Evolutionary conservation across 1,140 invertebrate genomes (phyloP).

Genomic region (Aphelenchoides avenae): DNA sequence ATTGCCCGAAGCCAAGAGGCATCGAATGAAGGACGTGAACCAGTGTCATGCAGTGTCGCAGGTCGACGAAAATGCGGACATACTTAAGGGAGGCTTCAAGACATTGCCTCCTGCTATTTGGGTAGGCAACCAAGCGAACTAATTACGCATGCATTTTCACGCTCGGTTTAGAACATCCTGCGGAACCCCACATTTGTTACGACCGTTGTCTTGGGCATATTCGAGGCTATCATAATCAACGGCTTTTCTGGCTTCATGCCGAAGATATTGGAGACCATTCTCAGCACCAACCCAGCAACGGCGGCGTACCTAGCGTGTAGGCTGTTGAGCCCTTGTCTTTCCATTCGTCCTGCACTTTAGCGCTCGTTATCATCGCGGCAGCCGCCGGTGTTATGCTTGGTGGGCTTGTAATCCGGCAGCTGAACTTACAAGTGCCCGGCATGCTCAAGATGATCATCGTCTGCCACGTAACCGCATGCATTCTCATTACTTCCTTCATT

Average conservation of each 20-base stretch:
- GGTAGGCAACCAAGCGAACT: slow-evolving; percentile 22
- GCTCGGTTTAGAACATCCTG: slow-evolving; percentile 48
- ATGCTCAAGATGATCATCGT: slow-evolving; percentile 59
- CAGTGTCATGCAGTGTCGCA: slow-evolving; percentile 53
- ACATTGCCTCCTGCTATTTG: slow-evolving; percentile 35
- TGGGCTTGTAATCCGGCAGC: slow-evolving; percentile 47
- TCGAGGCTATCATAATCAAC: slow-evolving; percentile 58
- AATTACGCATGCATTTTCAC: neutral
- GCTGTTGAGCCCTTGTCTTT: neutral
- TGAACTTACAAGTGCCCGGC: slow-evolving; percentile 47
- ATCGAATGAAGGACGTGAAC: slow-evolving; percentile 53
- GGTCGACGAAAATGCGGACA: slow-evolving; percentile 36
- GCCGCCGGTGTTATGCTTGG: slow-evolving; percentile 57
- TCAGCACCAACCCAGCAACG: slow-evolving; percentile 52
- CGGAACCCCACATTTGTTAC: slow-evolving; percentile 57
- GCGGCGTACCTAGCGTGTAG: slow-evolving; percentile 56
- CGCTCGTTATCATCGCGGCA: slow-evolving; percentile 58
- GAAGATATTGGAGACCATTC: slow-evolving; percentile 56
- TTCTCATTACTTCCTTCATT: slow-evolving; percentile 51
- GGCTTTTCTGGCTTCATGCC: slow-evolving; percentile 59
- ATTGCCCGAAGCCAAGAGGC: slow-evolving; percentile 56
- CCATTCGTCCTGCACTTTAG: slow-evolving; percentile 32
- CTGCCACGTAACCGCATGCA: slow-evolving; percentile 51
- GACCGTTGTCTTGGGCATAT: slow-evolving; percentile 55
- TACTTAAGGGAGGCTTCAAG: slow-evolving; percentile 37